These are phyloP conservation scores for Crambe crambe DNA, from an alignment of 37 sponge, comb jelly and placozoan genomes.

Conservation along the genomic window DNA sequence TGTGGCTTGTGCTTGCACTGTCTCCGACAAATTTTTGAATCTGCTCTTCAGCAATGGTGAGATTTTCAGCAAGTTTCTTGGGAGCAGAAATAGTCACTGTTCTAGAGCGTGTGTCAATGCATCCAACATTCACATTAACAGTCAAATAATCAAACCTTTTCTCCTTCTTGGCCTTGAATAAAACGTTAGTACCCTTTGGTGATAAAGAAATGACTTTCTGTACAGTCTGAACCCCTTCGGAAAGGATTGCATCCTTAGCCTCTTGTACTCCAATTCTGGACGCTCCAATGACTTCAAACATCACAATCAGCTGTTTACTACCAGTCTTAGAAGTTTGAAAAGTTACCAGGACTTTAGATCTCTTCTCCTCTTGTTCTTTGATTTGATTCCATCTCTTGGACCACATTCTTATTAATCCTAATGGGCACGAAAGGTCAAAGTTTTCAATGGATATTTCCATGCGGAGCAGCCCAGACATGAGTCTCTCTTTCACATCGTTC, in stretches of 20 bases:
- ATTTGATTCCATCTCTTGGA: constrained; percentile 36
- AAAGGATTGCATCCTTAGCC: constrained; percentile 15
- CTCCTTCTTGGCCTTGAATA: constrained; percentile 10
- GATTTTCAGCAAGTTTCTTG: constrained; percentile 11
- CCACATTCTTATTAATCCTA: constrained; percentile 32
- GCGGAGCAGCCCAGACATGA: neutral
- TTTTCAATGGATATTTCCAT: neutral
- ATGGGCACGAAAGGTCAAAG: constrained; percentile 15
- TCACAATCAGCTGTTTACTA: neutral
- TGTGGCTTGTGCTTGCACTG: neutral
- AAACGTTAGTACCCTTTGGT: neutral
- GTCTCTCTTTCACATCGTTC: constrained; percentile 5
- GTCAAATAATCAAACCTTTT: neutral
- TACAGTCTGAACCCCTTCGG: neutral
- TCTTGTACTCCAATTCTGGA: constrained; percentile 15
- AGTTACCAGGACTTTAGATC: constrained; percentile 18
- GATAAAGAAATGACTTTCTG: constrained; percentile 14
- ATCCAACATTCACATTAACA: neutral
- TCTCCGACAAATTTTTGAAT: constrained; percentile 32
- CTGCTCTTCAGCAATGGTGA: constrained; percentile 33
- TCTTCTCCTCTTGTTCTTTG: constrained; percentile 22
- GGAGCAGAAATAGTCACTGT: constrained; percentile 28
- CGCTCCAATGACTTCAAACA: constrained; percentile 29
- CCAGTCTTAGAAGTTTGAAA: neutral
- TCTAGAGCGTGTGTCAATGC: constrained; percentile 4